These are phyloP conservation scores for Lophius americanus DNA, from an alignment of 2,797 vertebrate species.

Conservation along the genomic window DNA sequence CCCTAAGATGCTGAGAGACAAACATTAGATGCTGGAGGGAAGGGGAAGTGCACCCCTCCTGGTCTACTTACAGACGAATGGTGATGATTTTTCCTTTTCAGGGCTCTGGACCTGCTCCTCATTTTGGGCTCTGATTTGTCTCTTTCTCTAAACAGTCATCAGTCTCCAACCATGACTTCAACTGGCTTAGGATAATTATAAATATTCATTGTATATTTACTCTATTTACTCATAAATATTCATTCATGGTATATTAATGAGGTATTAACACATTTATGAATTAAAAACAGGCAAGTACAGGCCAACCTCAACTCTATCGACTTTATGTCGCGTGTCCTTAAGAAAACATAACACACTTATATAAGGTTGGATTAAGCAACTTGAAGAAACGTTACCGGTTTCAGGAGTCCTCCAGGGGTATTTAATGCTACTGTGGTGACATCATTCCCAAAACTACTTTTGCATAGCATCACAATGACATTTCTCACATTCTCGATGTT, in stretches of 20 bases:
- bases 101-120: slow-evolving; percentile 35
- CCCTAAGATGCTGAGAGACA: slow-evolving; percentile 33
- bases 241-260: slow-evolving; percentile 31
- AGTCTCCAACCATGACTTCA: slow-evolving; percentile 27
- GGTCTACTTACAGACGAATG: slow-evolving; percentile 27
- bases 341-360: too few relatives aligned
- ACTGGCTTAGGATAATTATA: slow-evolving; percentile 39
- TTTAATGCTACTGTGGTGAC: too few relatives aligned
- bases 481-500: too few relatives aligned
- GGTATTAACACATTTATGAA: slow-evolving; percentile 28
- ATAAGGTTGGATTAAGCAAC: too few relatives aligned
- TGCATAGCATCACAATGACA: too few relatives aligned
- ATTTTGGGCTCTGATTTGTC: slow-evolving; percentile 42
- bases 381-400: too few relatives aligned
- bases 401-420: too few relatives aligned
- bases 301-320: too few relatives aligned
- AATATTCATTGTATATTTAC: slow-evolving; percentile 58
- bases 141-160: slow-evolving; percentile 29
- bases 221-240: slow-evolving; percentile 54
- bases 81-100: slow-evolving; percentile 59
- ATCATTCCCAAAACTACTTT: too few relatives aligned
- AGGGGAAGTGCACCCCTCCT: slow-evolving; percentile 34
- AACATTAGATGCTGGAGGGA: neutral
- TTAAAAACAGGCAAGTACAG: neutral
- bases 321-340: too few relatives aligned